These are phyloP conservation scores for Noctua comes DNA, from an alignment of 2,888 invertebrate genomes.

Conservation along the genomic window DNA sequence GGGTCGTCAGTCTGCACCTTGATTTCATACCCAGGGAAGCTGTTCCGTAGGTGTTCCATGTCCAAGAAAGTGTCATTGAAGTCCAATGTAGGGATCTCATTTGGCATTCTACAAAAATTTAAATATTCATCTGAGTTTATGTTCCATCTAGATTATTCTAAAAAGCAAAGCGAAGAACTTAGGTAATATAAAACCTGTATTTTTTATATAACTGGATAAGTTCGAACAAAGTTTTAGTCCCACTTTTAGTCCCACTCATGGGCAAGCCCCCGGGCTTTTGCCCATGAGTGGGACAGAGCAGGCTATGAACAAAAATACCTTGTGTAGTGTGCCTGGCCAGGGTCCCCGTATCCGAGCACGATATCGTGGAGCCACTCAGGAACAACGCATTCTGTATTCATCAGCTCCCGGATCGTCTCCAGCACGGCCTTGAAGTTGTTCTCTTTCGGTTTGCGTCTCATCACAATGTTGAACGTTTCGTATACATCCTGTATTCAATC, in stretches of 20 bases:
- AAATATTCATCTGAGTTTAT: neutral
- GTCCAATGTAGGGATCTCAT: slow-evolving; percentile 95
- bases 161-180: neutral
- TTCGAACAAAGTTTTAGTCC: no score
- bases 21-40: slow-evolving; percentile 96
- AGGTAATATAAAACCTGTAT: neutral
- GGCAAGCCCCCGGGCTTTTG: no score
- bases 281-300: no score
- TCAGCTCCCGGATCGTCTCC: slow-evolving; percentile 99
- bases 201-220: neutral
- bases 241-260: no score
- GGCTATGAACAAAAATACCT: slow-evolving; percentile 85
- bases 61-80: slow-evolving; percentile 99
- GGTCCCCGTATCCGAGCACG: slow-evolving; percentile 99
- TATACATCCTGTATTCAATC: slow-evolving; percentile 92
- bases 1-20: slow-evolving; percentile 92
- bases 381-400: slow-evolving; percentile 99
- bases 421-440: slow-evolving; percentile 99
- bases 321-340: slow-evolving; percentile 98
- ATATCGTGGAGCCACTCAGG: slow-evolving; percentile 99
- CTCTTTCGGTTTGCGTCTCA: slow-evolving; percentile 99
- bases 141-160: neutral
- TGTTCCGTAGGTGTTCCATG: slow-evolving; percentile 95
- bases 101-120: slow-evolving; percentile 93
- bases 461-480: slow-evolving; percentile 98